Conservation (phyloP, 2,113 vertebrate genomes). For the Struthio camelus region DNA sequence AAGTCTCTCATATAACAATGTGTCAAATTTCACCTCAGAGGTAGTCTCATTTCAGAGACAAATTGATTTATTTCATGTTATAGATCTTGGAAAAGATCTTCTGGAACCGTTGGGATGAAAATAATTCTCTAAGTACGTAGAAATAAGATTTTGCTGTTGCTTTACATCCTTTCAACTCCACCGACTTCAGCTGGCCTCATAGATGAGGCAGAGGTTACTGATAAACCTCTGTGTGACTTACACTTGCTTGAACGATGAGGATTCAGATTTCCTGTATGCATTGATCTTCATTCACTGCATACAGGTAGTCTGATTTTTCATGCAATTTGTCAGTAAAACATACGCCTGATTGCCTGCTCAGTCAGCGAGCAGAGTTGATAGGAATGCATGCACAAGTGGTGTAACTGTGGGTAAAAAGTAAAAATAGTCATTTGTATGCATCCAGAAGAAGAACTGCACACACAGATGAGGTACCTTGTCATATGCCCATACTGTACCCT, state of each 20-base stretch:
- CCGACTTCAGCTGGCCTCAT: not conserved
- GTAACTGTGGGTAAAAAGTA: not conserved
- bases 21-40: not conserved
- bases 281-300: not conserved
- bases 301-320: rapidly evolving
- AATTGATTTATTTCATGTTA: not conserved
- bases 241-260: not conserved
- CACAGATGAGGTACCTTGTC: not conserved
- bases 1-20: not conserved
- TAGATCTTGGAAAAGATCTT: not conserved
- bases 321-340: not conserved
- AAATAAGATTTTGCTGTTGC: not conserved
- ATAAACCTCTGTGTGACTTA: not conserved
- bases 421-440: not conserved
- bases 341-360: not conserved
- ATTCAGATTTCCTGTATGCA: not conserved
- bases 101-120: not conserved
- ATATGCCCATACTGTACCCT: rapidly evolving
- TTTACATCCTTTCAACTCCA: not conserved
- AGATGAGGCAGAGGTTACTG: not conserved
- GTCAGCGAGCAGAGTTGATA: not conserved
- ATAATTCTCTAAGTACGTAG: not conserved
- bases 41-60: not conserved
- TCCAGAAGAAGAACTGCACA: not conserved
- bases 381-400: not conserved